Evolutionary conservation across 2,888 invertebrate species (phyloP).

Genomic region (Microctonus brassicae): DNA sequence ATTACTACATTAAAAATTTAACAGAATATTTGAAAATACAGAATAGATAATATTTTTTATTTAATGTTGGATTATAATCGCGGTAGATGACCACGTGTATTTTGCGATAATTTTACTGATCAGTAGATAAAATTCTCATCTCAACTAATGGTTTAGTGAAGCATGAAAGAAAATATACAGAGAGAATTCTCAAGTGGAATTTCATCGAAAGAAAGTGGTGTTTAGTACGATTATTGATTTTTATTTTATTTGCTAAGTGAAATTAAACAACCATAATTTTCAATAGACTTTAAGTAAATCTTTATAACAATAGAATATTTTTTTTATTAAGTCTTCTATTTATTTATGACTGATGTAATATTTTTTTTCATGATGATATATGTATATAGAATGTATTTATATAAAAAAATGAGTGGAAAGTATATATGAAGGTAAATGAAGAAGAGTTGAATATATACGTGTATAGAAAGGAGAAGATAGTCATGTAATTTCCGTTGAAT

Average conservation of each 20-base stretch:
- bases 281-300: no score
- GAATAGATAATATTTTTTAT: slow-evolving; percentile 13
- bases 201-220: slow-evolving; percentile 11
- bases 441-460: neutral
- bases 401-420: no score
- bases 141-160: slow-evolving; percentile 27
- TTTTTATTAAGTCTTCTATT: neutral
- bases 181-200: slow-evolving; percentile 17
- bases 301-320: neutral
- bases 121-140: slow-evolving; percentile 20
- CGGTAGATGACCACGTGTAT: slow-evolving; percentile 24
- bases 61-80: slow-evolving; percentile 27
- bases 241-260: neutral
- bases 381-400: no score
- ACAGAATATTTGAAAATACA: no score
- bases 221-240: neutral
- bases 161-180: slow-evolving; percentile 14
- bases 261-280: no score
- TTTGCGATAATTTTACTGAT: slow-evolving; percentile 24
- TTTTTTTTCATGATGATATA: no score
- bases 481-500: slow-evolving; percentile 31
- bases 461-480: slow-evolving; percentile 7
- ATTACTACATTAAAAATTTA: neutral
- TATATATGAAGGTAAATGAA: neutral
- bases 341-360: neutral